Percentiles rank a stretch among this genome's conserved stretches.
These are phyloP conservation scores for Drosophila subpulchrella DNA, from an alignment of 1,140 invertebrate genomes.

Conservation along the genomic window DNA sequence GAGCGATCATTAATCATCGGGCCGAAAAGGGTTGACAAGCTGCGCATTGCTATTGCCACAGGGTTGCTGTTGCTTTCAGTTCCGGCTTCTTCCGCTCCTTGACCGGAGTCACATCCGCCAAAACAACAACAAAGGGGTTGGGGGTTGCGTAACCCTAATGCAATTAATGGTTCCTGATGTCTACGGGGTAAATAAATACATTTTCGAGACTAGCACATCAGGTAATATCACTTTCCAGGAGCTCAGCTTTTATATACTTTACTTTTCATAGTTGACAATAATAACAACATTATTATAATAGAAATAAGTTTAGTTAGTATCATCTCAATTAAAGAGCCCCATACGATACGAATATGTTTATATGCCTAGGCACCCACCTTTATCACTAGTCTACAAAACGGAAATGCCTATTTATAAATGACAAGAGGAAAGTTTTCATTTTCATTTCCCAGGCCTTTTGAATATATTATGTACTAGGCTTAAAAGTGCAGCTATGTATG, in stretches of 20 bases:
- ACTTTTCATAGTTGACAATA: background rate
- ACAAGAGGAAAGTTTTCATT: no score
- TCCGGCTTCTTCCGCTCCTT: slow-evolving; percentile 40
- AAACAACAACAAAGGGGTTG: slow-evolving; percentile 2
- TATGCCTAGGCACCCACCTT: no score
- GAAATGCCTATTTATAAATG: no score
- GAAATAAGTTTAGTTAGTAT: no score
- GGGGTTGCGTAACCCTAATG: slow-evolving; percentile 30
- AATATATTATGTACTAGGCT: no score
- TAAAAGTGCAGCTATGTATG: no score
- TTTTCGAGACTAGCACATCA: slow-evolving; percentile 7
- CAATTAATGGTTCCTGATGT: slow-evolving; percentile 32
- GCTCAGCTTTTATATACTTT: background rate
- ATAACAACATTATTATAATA: no score
- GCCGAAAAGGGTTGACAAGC: slow-evolving; percentile 74
- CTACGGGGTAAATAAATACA: slow-evolving; percentile 11
- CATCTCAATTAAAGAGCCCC: no score
- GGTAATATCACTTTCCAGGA: slow-evolving; percentile 2
- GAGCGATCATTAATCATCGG: slow-evolving; percentile 76
- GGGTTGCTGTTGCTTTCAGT: slow-evolving; percentile 25
- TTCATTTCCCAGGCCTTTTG: no score
- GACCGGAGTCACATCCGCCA: slow-evolving; percentile 47
- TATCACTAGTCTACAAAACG: no score
- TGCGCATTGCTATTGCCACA: slow-evolving; percentile 42
- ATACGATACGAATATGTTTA: no score